These are phyloP conservation scores for Gobio occitaniae DNA, from an alignment of 2,797 vertebrate species.

Conservation along the genomic window DNA sequence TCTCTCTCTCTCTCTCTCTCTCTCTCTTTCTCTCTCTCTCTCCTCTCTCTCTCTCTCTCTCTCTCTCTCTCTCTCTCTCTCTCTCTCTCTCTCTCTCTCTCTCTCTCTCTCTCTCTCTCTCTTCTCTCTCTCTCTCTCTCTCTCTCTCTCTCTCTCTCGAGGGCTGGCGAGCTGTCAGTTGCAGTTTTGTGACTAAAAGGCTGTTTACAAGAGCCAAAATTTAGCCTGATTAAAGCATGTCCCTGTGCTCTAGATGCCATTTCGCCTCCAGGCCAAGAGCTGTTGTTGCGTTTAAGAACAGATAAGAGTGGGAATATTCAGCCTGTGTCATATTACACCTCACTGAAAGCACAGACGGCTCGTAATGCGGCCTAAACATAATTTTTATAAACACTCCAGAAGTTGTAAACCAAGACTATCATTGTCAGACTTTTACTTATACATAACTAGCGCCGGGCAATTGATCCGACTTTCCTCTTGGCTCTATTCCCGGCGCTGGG, in stretches of 20 bases:
- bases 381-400: conserved; percentile 28
- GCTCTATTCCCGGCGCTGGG: neutral
- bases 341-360: neutral
- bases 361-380: neutral
- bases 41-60: too few relatives aligned
- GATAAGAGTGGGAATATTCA: conserved; percentile 27
- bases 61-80: too few relatives aligned
- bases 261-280: conserved; percentile 29
- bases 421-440: conserved; percentile 4
- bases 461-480: neutral
- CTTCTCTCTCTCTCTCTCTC: too few relatives aligned
- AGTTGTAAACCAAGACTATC: conserved; percentile 17
- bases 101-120: too few relatives aligned
- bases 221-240: conserved; percentile 39
- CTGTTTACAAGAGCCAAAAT: conserved; percentile 41
- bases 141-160: conserved; percentile 20
- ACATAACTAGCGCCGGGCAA: neutral
- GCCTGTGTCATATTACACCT: neutral
- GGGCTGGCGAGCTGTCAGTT: conserved; percentile 22
- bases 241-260: conserved; percentile 15
- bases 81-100: too few relatives aligned
- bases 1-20: too few relatives aligned
- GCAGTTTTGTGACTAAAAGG: conserved; percentile 36
- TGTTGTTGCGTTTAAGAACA: conserved; percentile 37
- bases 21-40: too few relatives aligned